A percentile compares a stretch with the other conserved stretches of the same genome.
phyloP scores from a whole-genome alignment of 2,113 vertebrate species.

The Chloebia gouldiae region DNA sequence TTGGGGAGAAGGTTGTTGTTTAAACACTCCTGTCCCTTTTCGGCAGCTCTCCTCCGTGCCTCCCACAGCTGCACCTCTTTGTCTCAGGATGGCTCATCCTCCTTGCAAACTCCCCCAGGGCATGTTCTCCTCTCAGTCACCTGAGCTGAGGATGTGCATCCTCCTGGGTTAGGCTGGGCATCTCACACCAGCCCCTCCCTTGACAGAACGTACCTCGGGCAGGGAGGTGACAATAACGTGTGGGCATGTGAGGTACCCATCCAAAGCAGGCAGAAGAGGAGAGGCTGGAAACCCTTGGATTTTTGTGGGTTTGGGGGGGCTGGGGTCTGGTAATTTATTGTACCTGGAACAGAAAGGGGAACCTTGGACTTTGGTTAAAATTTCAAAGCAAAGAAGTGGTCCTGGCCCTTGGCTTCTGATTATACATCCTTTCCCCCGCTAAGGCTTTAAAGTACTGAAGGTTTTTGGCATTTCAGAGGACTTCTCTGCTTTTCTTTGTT shows the following conservation, averaged over 20 bases:
- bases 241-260: not conserved
- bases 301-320: accelerated
- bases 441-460: not conserved
- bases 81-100: not conserved
- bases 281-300: not conserved
- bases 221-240: not conserved
- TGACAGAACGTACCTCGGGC: not conserved
- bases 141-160: not conserved
- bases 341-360: not conserved
- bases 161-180: not conserved
- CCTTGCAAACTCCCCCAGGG: not conserved
- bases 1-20: not conserved
- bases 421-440: not conserved
- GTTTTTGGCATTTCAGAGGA: not conserved
- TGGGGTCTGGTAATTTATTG: not conserved
- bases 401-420: not conserved
- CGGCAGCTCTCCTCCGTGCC: not conserved
- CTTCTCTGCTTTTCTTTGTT: not conserved
- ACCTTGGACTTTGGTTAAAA: not conserved
- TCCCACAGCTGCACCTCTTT: not conserved
- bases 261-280: not conserved
- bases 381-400: not conserved
- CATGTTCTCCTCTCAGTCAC: not conserved
- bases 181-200: not conserved
- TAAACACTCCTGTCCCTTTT: not conserved